These are phyloP conservation scores for Musca domestica DNA, from an alignment of 1,140 invertebrate species.

Conservation along the genomic window DNA sequence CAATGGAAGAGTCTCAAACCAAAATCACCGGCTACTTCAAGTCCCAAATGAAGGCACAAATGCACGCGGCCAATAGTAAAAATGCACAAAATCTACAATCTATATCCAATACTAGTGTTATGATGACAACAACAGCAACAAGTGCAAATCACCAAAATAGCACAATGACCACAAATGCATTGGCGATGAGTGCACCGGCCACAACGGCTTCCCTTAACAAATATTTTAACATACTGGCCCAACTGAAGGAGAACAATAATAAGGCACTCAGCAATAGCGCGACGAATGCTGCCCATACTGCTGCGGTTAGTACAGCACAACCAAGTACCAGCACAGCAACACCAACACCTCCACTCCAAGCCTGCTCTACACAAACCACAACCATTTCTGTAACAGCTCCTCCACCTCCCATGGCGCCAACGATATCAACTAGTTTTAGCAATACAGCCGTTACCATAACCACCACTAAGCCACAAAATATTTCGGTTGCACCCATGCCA, in stretches of 20 bases:
- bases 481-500: slow-evolving; percentile 16
- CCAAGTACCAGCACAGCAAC: slow-evolving; percentile 4
- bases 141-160: neutral
- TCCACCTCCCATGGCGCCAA: neutral
- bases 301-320: slow-evolving; percentile 30
- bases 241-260: slow-evolving; percentile 46
- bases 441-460: neutral
- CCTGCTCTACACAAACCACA: slow-evolving; percentile 24
- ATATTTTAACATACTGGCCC: slow-evolving; percentile 50
- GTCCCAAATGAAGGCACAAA: slow-evolving; percentile 68
- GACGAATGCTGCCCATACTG: neutral
- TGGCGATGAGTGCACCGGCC: slow-evolving; percentile 49
- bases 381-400: neutral
- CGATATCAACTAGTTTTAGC: neutral
- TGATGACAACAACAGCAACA: neutral
- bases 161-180: slow-evolving; percentile 26
- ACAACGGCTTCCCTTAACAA: slow-evolving; percentile 51
- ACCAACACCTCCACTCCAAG: neutral
- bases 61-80: slow-evolving; percentile 27
- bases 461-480: neutral
- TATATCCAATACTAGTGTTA: slow-evolving; percentile 28
- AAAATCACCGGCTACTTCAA: slow-evolving; percentile 82
- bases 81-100: too few species aligned
- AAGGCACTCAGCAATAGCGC: slow-evolving; percentile 15
- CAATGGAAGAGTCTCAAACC: slow-evolving; percentile 51